Evolutionary conservation across 1,140 invertebrate genomes (phyloP).

Genomic region (Trissolcus basalis): DNA sequence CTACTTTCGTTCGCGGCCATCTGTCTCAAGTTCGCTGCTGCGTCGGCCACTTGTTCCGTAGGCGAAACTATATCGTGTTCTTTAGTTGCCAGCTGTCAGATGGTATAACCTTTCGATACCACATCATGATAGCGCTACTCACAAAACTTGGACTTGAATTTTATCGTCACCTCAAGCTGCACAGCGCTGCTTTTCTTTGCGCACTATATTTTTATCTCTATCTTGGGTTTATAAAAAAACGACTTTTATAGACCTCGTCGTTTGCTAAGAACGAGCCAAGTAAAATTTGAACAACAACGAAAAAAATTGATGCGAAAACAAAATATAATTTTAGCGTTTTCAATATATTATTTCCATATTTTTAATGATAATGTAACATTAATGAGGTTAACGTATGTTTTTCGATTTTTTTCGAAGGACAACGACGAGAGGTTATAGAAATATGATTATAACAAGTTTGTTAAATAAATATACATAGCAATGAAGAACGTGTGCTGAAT

Average conservation of each 20-base stretch:
- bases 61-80: conserved; percentile 60
- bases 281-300: too few species aligned
- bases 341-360: too few species aligned
- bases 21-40: conserved; percentile 54
- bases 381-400: too few species aligned
- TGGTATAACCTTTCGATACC: conserved; percentile 58
- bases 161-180: conserved; percentile 53
- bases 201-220: not conserved
- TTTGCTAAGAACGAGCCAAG: too few species aligned
- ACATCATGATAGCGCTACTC: conserved; percentile 51
- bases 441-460: too few species aligned
- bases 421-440: too few species aligned
- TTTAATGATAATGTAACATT: too few species aligned
- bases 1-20: conserved; percentile 56
- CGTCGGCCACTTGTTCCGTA: conserved; percentile 59
- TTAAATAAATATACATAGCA: too few species aligned
- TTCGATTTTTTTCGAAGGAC: too few species aligned
- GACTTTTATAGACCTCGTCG: not conserved
- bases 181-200: not conserved
- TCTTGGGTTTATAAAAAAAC: not conserved
- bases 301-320: too few species aligned
- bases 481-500: too few species aligned
- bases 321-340: too few species aligned
- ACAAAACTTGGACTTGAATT: conserved; percentile 46
- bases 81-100: conserved; percentile 60